Evolutionary conservation across 2,113 vertebrate species (phyloP), one percentile per base, ranked within the genome.

Genomic region (Pongo pygmaeus): DNA sequence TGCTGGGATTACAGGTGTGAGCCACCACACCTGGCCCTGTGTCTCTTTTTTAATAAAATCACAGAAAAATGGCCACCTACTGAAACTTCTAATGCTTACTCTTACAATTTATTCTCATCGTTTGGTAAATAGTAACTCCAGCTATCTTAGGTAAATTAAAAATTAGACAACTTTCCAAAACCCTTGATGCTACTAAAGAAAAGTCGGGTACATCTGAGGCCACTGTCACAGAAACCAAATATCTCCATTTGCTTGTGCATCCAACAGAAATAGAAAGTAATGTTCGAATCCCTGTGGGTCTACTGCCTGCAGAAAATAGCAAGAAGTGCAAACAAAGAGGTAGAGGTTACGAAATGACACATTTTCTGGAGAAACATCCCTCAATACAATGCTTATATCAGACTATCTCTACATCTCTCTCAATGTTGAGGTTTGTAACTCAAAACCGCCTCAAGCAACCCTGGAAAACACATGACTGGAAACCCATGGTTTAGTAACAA

Each of bases 151-250:
- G 70, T 61, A 78, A 90, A 69, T 69, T 46, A 70, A 95, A 97
- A 85, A 57, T 81, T 13, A 72, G 50, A n/a, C 74, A 86, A 43
- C 23, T 89, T 70, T 90, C 74, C 87, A 92, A 92, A 91, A 77
- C 25, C 43, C 5, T 57, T 46, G 72, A 55, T 32, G 27, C 25
- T 83, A 32, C 64, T 57, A 43, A 81, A 78, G n/a, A 32, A 50
- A 89, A 89, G 55, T 57, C 0, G 1, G 40, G 35, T 27, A 8
- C 70, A 35, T 10, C 10, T 23, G 30, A 91, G 50, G 89, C 22
- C 85, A 61, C 30, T 40, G 64, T 20, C 16, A 8, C 52, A 46
- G 84, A 72, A 40, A 83, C 46, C 32, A 40, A 43, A 1, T 4
- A 35, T 8, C 35, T 85, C 70, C 20, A 27, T 40, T 61, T 78